Evolutionary conservation across 1,140 invertebrate genomes (phyloP).

Genomic region (Pseudomyrmex sp.): DNA sequence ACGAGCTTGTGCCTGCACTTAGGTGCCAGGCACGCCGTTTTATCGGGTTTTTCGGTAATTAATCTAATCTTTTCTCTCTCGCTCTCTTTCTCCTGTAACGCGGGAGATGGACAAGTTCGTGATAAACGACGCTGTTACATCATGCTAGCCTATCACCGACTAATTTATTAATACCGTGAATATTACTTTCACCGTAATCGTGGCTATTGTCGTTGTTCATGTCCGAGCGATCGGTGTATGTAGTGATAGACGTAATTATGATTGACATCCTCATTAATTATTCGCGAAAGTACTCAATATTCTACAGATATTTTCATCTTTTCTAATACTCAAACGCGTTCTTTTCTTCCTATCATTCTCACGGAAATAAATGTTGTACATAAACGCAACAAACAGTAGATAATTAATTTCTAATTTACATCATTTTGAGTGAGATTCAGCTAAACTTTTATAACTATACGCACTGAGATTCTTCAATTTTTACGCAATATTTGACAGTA

Average conservation of each 20-base stretch:
- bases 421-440: constrained; percentile 1
- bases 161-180: constrained; percentile 61
- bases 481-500: constrained; percentile 16
- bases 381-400: not conserved
- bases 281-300: not conserved
- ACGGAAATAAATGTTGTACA: not conserved
- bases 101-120: constrained; percentile 55
- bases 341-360: not conserved
- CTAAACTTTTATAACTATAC: constrained; percentile 7
- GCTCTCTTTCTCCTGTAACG: constrained; percentile 11
- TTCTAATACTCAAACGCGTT: no score
- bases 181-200: constrained; percentile 51
- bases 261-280: constrained; percentile 58
- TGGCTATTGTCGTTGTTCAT: constrained; percentile 47
- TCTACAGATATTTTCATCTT: no score
- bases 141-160: constrained; percentile 53
- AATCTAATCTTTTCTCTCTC: constrained; percentile 42
- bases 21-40: constrained; percentile 46
- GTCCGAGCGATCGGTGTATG: constrained; percentile 30
- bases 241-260: constrained; percentile 48
- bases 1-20: constrained; percentile 52
- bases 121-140: constrained; percentile 60
- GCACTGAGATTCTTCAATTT: constrained; percentile 52
- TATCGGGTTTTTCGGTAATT: constrained; percentile 57
- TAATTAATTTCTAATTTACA: not conserved